Base-by-base conservation (phyloP, 2,113 vertebrate genomes). In the Pangasianodon hypophthalmus region DNA sequence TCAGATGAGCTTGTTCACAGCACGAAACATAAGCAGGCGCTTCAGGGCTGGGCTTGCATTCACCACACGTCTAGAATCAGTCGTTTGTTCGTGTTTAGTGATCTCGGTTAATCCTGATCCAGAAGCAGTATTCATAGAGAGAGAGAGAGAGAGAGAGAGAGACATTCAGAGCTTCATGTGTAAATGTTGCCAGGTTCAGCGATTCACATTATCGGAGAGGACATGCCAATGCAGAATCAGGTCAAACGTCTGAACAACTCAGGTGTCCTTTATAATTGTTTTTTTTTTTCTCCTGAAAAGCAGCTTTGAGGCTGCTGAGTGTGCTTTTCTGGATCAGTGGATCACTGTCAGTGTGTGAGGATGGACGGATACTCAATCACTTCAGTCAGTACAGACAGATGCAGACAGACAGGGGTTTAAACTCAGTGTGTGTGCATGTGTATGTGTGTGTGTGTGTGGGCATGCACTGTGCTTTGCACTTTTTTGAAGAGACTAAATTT, bases 1-100 rank as follows among this genome's bases (percentile, higher is more conserved):
- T 81, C 60, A 85, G 90, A 92, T 92, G 89, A 92, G 88, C 73
- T 75, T 87, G 88, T 92, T 92, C 90, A 85, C 90, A 85, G 64
- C 79, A 79, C 82, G 91, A 85, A 71, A 86, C 71, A 89, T 89
- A 85, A 85, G 85, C 84, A 64, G 37, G 77, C 58, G 62, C 77
- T 71, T 54, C 87, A 85, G 80, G 52, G 83, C 88, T 85, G 58
- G 85, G 41, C 58, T 69, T 71, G 84, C 50, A 24, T 86, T 90
- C 71, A 48, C 71, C 21, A 21, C 83, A 46, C 7, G 83, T 73
- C 80, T 73, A 50, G 54, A 86, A 71, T 90, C 88, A 90, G 88
- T 50, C 84, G 29, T 84, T 89, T 67, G 54, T 79, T 77, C 46
- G 21, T 87, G 85, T 14, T 26, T 56, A 85, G 79, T 73, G 24